phyloP scores from a whole-genome alignment of 1,140 invertebrate genomes.

The Drosophila truncata region DNA sequence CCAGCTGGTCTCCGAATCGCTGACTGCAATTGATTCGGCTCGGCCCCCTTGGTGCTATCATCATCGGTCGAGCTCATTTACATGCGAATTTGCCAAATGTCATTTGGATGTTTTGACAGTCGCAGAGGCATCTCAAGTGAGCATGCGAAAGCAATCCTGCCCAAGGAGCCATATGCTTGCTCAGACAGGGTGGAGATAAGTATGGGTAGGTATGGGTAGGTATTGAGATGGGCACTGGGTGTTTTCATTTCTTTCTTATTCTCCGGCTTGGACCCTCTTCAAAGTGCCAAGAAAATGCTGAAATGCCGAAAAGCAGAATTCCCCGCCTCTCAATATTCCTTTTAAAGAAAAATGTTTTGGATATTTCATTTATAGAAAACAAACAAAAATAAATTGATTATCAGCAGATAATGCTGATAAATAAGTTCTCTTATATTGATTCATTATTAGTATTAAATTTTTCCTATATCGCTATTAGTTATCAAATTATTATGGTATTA shows the following conservation, averaged over 20 bases:
- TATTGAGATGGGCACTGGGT: background rate
- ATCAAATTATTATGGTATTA: no score
- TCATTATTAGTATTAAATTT: no score
- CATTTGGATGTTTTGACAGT: constrained; percentile 50
- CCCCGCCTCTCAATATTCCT: background rate
- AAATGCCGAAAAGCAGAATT: background rate
- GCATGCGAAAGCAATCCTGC: constrained; percentile 32
- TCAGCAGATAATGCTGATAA: background rate
- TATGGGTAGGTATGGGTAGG: no score
- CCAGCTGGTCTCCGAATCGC: constrained; percentile 20
- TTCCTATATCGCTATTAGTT: no score
- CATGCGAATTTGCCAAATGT: constrained; percentile 47
- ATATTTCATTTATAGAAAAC: background rate
- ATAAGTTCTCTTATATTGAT: no score
- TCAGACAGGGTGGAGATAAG: background rate
- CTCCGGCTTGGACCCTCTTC: constrained; percentile 4
- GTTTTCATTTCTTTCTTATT: constrained; percentile 3
- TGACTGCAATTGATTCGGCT: constrained; percentile 33
- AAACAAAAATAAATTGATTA: background rate
- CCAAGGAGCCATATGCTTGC: constrained; percentile 35
- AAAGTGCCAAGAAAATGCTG: constrained; percentile 12
- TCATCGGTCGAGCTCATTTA: constrained; percentile 38
- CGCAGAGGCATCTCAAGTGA: constrained; percentile 27
- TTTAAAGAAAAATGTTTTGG: background rate
- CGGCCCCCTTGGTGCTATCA: constrained; percentile 19